A percentile compares a stretch with the other conserved stretches of the same genome.
Conservation (phyloP, 2,797 vertebrate genomes). For the Enteromius treurensis region DNA sequence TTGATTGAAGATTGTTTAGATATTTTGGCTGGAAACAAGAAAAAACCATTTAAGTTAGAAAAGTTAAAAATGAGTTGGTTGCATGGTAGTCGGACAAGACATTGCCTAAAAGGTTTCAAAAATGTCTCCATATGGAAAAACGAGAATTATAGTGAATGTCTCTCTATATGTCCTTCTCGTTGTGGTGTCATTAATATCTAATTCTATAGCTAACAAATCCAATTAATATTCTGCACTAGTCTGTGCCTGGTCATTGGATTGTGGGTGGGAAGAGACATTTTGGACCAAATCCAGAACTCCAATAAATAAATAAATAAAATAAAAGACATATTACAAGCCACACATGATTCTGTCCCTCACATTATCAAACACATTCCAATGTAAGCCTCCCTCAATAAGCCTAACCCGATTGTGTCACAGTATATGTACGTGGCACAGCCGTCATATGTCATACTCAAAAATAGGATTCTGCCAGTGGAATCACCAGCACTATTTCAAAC, state of each 20-base stretch:
- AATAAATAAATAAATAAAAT: not conserved
- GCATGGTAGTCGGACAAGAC: not conserved
- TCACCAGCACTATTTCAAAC: constrained; percentile 65
- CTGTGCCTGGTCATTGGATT: constrained; percentile 33
- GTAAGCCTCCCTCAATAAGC: constrained; percentile 12
- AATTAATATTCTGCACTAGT: constrained; percentile 81
- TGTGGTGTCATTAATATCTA: constrained; percentile 68
- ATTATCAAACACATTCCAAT: constrained; percentile 45
- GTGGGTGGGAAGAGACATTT: not conserved
- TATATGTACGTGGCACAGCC: constrained; percentile 57
- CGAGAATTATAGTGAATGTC: not conserved
- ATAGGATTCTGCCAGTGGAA: constrained; percentile 61
- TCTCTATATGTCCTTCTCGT: not conserved
- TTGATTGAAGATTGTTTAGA: no score
- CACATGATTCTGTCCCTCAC: not conserved
- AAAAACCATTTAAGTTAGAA: no score
- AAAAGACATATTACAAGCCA: constrained; percentile 13
- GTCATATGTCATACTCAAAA: constrained; percentile 63
- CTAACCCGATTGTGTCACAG: constrained; percentile 53
- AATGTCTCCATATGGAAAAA: not conserved
- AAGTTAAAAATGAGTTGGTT: not conserved
- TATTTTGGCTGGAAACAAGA: no score
- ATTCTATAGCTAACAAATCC: constrained; percentile 96
- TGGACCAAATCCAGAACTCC: not conserved
- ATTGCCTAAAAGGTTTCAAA: not conserved